Base-by-base conservation (phyloP, 2,888 invertebrate genomes). In the Scelioninae gen. 2 region DNA sequence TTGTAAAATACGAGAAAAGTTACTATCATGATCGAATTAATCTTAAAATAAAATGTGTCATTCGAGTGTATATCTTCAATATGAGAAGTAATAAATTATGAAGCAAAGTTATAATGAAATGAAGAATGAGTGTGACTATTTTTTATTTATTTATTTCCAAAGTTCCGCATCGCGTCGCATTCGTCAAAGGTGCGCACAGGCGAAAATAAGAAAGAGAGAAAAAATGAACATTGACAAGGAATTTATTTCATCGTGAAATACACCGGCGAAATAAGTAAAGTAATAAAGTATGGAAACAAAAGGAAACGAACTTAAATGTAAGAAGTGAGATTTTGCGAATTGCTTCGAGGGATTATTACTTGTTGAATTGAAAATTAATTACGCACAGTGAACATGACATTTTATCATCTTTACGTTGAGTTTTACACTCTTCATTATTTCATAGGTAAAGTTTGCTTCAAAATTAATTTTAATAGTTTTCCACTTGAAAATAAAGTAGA, bases 51-150 rank as follows among this genome's bases (percentile, higher is more conserved):
- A n/a, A n/a, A n/a, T n/a, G n/a, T n/a, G n/a, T n/a, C n/a, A n/a
- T n/a, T n/a, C n/a, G n/a, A n/a, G n/a, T n/a, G n/a, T n/a, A n/a
- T n/a, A n/a, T n/a, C n/a, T n/a, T n/a, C n/a, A n/a, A n/a, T n/a
- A n/a, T n/a, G n/a, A n/a, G n/a, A n/a, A 18, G 28, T 15, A 41
- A 41, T 41, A 28, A 55, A 28, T 55, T 55, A 39, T 25, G 2
- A 28, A 39, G 41, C 10, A 41, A 55, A 55, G 55, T 55, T 55
- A 28, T 55, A 57, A 57, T 33, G 18, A 33, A 57, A 57, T 57
- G 43, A 57, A 57, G 33, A 57, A 57, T 45, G 22, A 45, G 1
- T 19, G 22, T 45, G 15, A 13, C 9, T 13, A 19, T 35, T 52
- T 52, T 55, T 55, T 55, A 55, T 55, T 55, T 55, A 41, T 55